Evolutionary conservation across 1,140 invertebrate species (phyloP).

Genomic region (Amyelois transitella): DNA sequence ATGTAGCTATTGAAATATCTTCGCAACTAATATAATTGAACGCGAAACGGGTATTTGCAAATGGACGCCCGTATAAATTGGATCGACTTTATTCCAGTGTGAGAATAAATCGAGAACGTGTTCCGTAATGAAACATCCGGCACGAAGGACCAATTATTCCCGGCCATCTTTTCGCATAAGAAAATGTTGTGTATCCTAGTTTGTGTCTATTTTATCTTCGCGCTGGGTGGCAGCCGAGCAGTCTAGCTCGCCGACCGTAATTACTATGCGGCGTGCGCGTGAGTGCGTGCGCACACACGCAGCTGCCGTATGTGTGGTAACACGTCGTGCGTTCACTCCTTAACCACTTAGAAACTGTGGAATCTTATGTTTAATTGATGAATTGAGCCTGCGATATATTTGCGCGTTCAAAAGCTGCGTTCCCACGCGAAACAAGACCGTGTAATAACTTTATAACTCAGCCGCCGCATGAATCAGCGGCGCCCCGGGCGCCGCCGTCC

Average conservation of each 20-base stretch:
- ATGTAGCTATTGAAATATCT: slow-evolving; percentile 6
- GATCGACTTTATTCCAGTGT: slow-evolving; percentile 1
- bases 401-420: not conserved
- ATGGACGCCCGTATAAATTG: not conserved
- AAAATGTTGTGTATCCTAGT: slow-evolving; percentile 1
- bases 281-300: not conserved
- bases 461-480: slow-evolving; percentile 11
- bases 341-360: slow-evolving; percentile 15
- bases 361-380: slow-evolving; percentile 18
- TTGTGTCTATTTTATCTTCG: not conserved
- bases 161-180: slow-evolving; percentile 1
- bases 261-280: slow-evolving; percentile 9
- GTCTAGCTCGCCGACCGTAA: slow-evolving; percentile 9
- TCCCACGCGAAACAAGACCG: slow-evolving; percentile 2
- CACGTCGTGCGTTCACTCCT: slow-evolving; percentile 5
- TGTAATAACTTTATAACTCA: slow-evolving; percentile 18
- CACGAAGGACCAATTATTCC: slow-evolving; percentile 6
- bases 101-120: not conserved
- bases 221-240: slow-evolving; percentile 11
- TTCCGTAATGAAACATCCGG: slow-evolving; percentile 5
- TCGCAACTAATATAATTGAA: not conserved
- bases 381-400: slow-evolving; percentile 8
- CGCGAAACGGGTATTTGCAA: not conserved
- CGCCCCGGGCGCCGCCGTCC: not conserved
- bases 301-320: not conserved